Evolutionary conservation across 2,797 vertebrate genomes (phyloP).

Genomic region (Phoeniculus purpureus): DNA sequence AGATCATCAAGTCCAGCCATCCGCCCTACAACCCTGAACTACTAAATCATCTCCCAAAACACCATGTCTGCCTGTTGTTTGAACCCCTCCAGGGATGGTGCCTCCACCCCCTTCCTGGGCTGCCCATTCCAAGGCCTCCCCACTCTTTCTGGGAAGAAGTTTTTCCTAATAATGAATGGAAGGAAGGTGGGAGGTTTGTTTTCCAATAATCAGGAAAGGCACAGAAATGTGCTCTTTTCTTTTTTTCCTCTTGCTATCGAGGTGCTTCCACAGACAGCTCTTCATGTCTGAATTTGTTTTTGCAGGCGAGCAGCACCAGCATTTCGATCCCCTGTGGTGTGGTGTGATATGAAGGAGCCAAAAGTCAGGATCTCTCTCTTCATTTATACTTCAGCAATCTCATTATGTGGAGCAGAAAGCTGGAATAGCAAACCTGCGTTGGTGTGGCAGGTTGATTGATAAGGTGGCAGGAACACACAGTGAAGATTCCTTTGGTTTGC

Average conservation of each 20-base stretch:
- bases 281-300: background rate
- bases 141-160: too few relatives aligned
- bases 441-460: slow-evolving; percentile 36
- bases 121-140: too few relatives aligned
- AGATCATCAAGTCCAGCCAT: too few relatives aligned
- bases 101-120: too few relatives aligned
- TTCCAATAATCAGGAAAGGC: background rate
- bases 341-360: background rate
- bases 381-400: background rate
- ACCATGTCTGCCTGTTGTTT: too few relatives aligned
- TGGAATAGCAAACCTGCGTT: slow-evolving; percentile 24
- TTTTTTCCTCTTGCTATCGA: background rate
- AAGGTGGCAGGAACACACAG: background rate
- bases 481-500: slow-evolving; percentile 30
- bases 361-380: slow-evolving; percentile 14
- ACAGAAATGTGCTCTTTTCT: background rate
- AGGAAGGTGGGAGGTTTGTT: background rate
- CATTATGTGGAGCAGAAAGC: background rate
- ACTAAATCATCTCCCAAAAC: too few relatives aligned
- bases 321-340: slow-evolving; percentile 9
- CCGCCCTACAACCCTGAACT: too few relatives aligned
- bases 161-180: background rate
- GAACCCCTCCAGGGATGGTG: too few relatives aligned
- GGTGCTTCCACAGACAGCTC: background rate
- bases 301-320: background rate